Percentiles rank a stretch among this genome's conserved stretches.
Conservation (phyloP, 2,888 invertebrate genomes). For the Keiferia lycopersicella region DNA sequence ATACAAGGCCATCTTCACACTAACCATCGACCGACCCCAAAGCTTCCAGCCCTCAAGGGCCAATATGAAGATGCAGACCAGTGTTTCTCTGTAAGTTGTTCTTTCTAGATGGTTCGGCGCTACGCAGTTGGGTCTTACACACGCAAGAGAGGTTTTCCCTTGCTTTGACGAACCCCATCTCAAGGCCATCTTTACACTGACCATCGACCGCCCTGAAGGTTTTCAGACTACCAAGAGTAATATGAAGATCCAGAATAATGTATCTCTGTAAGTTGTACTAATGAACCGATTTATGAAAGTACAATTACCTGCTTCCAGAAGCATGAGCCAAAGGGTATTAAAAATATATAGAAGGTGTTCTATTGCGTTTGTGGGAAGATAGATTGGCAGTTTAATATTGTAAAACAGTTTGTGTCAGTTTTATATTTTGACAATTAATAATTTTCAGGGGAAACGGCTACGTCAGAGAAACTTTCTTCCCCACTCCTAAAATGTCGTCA, state of each 20-base stretch:
- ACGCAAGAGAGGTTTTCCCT: slow-evolving; percentile 88
- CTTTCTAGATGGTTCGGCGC: slow-evolving; percentile 82
- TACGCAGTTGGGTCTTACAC: slow-evolving; percentile 86
- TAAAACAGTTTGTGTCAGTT: no score
- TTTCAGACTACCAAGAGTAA: slow-evolving; percentile 62
- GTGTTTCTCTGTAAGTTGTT: slow-evolving; percentile 52
- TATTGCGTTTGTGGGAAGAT: no score
- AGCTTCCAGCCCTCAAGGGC: slow-evolving; percentile 55
- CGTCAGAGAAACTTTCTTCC: slow-evolving; percentile 81
- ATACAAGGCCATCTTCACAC: slow-evolving; percentile 72
- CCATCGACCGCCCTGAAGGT: slow-evolving; percentile 60
- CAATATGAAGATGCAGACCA: slow-evolving; percentile 57
- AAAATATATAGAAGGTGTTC: no score
- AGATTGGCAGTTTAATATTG: no score
- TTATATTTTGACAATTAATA: not conserved
- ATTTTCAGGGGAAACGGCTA: slow-evolving; percentile 78
- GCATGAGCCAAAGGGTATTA: no score
- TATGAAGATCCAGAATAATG: slow-evolving; percentile 50
- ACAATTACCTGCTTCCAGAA: no score
- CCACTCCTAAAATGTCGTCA: slow-evolving; percentile 87
- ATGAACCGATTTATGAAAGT: no score
- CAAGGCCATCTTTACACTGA: slow-evolving; percentile 74
- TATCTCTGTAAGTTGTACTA: slow-evolving; percentile 51
- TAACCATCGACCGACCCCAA: slow-evolving; percentile 66
- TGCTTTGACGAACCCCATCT: slow-evolving; percentile 85